Conservation (phyloP, 2,113 vertebrate genomes). For the Eptatretus burgeri region DNA sequence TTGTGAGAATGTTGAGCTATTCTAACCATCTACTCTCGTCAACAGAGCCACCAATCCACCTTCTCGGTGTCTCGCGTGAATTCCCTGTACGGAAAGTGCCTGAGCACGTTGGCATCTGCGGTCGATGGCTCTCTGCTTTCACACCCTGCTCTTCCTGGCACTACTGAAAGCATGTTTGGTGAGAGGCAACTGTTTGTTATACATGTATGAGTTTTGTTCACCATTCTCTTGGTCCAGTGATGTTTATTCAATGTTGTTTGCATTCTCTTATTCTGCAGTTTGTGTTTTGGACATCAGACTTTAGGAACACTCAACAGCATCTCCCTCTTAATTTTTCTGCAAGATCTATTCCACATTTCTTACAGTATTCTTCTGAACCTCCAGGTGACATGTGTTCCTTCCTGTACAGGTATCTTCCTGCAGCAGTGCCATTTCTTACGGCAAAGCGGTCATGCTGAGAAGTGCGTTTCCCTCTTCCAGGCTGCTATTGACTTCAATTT, state of each 20-base stretch:
- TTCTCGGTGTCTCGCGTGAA: constrained; percentile 51
- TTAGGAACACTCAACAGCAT: no score
- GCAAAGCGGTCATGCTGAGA: constrained; percentile 63
- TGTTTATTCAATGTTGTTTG: no score
- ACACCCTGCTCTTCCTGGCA: constrained; percentile 42
- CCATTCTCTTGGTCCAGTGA: no score
- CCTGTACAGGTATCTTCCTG: constrained; percentile 29
- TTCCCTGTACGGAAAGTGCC: constrained; percentile 47
- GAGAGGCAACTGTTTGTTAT: constrained; percentile 12
- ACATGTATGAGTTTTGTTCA: no score
- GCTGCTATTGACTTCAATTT: constrained; percentile 76
- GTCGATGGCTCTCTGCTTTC: constrained; percentile 61
- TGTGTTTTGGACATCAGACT: no score
- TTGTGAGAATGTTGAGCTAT: no score
- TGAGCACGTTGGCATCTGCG: constrained; percentile 50
- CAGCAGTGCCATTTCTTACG: constrained; percentile 72
- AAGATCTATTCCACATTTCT: no score
- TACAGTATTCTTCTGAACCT: background rate
- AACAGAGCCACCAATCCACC: constrained; percentile 69
- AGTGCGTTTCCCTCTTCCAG: constrained; percentile 53
- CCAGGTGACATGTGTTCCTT: background rate
- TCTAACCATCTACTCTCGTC: constrained; percentile 9
- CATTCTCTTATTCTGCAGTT: no score
- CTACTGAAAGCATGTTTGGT: constrained; percentile 56
- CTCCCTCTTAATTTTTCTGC: no score